These are phyloP conservation scores for Eilema sororculum DNA, from an alignment of 2,888 invertebrate species.

Conservation along the genomic window DNA sequence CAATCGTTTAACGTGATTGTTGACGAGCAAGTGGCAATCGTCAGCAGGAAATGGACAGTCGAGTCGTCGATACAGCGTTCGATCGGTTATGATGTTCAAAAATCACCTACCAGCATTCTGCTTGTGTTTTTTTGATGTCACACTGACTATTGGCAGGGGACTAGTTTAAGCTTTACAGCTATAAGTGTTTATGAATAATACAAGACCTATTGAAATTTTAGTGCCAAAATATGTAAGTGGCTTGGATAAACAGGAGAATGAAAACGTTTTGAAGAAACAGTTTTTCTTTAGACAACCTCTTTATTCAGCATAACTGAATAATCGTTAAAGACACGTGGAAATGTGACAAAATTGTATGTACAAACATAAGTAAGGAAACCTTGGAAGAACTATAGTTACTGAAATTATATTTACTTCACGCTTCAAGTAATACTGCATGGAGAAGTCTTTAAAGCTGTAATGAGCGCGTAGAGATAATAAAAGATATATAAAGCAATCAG, in stretches of 20 bases:
- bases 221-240: background rate
- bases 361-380: no score
- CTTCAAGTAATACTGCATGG: no score
- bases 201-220: background rate
- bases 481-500: no score
- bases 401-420: no score
- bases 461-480: no score
- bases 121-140: no score
- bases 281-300: background rate
- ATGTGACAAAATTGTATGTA: no score
- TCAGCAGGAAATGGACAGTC: slow-evolving; percentile 63
- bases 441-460: no score
- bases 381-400: no score
- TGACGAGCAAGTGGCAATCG: slow-evolving; percentile 65
- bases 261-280: background rate
- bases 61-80: slow-evolving; percentile 42
- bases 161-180: background rate
- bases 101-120: no score
- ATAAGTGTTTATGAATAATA: background rate
- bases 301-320: background rate
- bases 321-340: no score
- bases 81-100: slow-evolving; percentile 25
- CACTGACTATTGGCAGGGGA: no score
- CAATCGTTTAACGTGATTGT: slow-evolving; percentile 61
- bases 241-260: background rate